A percentile compares a stretch with the other conserved stretches of the same genome.
Conservation (phyloP, 1,140 invertebrate genomes). For the Cydia amplana region DNA sequence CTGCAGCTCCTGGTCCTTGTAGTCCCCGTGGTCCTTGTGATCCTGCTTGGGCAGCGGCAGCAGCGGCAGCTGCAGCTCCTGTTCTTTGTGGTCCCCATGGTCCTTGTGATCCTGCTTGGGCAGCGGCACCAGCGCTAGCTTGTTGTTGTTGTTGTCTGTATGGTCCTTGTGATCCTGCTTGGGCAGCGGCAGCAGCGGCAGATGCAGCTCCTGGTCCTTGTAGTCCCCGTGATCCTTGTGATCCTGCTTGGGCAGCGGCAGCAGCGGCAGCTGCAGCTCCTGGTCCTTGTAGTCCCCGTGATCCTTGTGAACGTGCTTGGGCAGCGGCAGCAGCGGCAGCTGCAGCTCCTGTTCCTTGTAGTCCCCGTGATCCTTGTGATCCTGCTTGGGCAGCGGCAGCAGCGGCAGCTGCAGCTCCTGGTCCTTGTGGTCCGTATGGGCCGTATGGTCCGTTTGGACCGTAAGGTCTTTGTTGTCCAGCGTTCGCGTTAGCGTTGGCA, state of each 20-base stretch:
- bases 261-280: background rate
- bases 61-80: too few relatives aligned
- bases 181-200: conserved; percentile 1
- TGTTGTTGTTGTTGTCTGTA: conserved; percentile 2
- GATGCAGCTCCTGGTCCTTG: background rate
- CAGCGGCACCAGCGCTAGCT: too few relatives aligned
- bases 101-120: too few relatives aligned
- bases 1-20: background rate
- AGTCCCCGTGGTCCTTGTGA: background rate
- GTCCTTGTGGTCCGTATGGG: conserved; percentile 18
- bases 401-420: too few relatives aligned
- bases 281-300: background rate
- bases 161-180: conserved; percentile 23
- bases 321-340: conserved; percentile 2
- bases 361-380: conserved; percentile 1
- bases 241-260: background rate
- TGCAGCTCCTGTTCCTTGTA: background rate
- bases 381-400: background rate
- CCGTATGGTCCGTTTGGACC: background rate
- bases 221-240: background rate
- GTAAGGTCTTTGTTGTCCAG: conserved; percentile 1
- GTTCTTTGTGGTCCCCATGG: too few relatives aligned
- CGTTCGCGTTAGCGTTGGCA: background rate
- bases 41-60: background rate
- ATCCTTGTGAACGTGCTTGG: background rate